Evolutionary conservation across 2,888 invertebrate genomes (phyloP).

Genomic region (Chaetogeoica ovagalla): DNA sequence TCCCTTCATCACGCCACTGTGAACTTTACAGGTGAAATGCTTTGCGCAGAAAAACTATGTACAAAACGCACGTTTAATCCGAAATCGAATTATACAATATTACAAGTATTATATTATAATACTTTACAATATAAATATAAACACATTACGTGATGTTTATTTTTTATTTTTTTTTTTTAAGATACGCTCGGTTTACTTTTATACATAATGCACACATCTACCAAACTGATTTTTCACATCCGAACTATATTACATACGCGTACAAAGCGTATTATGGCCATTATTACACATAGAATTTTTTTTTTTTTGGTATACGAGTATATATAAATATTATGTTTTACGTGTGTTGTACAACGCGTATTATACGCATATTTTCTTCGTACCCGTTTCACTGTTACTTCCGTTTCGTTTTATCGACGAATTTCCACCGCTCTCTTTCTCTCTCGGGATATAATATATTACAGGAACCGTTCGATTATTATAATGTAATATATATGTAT

Average conservation of each 20-base stretch:
- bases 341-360: neutral
- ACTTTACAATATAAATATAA: neutral
- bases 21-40: too few species aligned
- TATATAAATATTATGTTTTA: neutral
- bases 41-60: neutral
- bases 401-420: constrained; percentile 17
- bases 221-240: constrained; percentile 22
- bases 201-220: neutral
- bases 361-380: neutral
- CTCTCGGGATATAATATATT: too few species aligned
- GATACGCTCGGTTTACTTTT: constrained; percentile 31
- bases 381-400: constrained; percentile 5
- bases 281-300: too few species aligned
- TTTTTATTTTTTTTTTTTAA: neutral
- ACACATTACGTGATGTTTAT: neutral
- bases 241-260: constrained; percentile 1
- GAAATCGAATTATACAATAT: neutral
- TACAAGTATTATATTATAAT: too few species aligned
- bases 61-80: neutral
- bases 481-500: constrained; percentile 9
- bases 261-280: too few species aligned
- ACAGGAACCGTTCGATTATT: constrained; percentile 18
- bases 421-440: neutral
- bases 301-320: neutral
- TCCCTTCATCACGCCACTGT: too few species aligned